Conservation (phyloP, 2,797 vertebrate genomes). For the Megaceryle alcyon region DNA sequence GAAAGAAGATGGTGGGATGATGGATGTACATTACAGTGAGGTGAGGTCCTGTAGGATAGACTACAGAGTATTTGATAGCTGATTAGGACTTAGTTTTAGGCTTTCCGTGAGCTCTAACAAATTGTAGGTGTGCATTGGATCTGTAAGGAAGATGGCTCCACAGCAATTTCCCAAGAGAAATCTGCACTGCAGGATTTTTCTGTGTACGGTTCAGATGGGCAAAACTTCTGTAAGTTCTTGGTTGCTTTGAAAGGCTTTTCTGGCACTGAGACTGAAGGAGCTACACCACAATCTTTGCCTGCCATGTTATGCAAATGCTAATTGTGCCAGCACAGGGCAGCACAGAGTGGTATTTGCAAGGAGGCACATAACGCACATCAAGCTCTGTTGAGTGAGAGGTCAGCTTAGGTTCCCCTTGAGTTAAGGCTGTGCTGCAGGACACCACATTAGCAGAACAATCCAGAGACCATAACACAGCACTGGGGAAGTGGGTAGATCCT, state of each 20-base stretch:
- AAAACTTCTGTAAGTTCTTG: neutral
- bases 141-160: neutral
- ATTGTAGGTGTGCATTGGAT: neutral
- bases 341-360: neutral
- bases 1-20: conserved; percentile 96
- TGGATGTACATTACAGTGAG: conserved; percentile 97
- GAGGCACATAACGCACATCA: neutral
- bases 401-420: neutral
- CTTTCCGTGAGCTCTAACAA: neutral
- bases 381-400: neutral
- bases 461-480: neutral
- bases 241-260: conserved; percentile 1
- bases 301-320: neutral
- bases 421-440: neutral
- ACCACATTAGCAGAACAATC: neutral
- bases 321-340: neutral
- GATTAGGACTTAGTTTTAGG: neutral
- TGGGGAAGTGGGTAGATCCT: neutral
- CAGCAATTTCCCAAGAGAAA: neutral
- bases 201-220: neutral
- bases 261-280: neutral
- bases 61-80: neutral
- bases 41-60: conserved; percentile 68
- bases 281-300: neutral
- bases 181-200: neutral